These are phyloP conservation scores for Epirrhoe alternata DNA, from an alignment of 2,888 invertebrate genomes.

Conservation along the genomic window DNA sequence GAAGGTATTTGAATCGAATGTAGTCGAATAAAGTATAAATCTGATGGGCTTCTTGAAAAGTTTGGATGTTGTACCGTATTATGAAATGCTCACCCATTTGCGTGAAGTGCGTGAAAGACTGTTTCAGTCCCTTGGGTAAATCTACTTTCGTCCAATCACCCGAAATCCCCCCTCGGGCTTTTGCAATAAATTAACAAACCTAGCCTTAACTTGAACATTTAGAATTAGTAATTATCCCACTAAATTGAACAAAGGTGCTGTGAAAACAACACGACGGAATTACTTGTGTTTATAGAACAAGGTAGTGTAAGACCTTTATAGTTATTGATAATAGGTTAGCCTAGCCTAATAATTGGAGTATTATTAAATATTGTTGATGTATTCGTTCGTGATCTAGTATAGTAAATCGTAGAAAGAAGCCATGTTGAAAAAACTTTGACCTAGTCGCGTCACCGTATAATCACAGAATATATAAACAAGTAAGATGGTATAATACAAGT, in stretches of 20 bases:
- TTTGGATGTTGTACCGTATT: background rate
- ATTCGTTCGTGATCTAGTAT: too few relatives aligned
- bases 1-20: too few relatives aligned
- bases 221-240: conserved; percentile 36
- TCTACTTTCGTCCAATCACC: background rate
- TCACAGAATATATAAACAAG: too few relatives aligned
- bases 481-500: too few relatives aligned
- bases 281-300: background rate
- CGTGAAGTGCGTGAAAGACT: background rate
- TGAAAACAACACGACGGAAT: conserved; percentile 8
- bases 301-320: too few relatives aligned
- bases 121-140: conserved; percentile 6
- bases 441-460: too few relatives aligned
- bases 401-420: too few relatives aligned
- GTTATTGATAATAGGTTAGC: too few relatives aligned
- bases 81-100: background rate
- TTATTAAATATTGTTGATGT: background rate
- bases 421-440: too few relatives aligned
- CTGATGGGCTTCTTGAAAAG: background rate
- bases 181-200: conserved; percentile 36
- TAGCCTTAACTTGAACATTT: conserved; percentile 37
- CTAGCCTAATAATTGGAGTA: too few relatives aligned
- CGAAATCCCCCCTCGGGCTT: conserved; percentile 14
- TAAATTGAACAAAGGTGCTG: conserved; percentile 33
- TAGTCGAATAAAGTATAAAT: too few relatives aligned